Evolutionary conservation across 2,888 invertebrate genomes (phyloP).

Genomic region (Macropis europaea): DNA sequence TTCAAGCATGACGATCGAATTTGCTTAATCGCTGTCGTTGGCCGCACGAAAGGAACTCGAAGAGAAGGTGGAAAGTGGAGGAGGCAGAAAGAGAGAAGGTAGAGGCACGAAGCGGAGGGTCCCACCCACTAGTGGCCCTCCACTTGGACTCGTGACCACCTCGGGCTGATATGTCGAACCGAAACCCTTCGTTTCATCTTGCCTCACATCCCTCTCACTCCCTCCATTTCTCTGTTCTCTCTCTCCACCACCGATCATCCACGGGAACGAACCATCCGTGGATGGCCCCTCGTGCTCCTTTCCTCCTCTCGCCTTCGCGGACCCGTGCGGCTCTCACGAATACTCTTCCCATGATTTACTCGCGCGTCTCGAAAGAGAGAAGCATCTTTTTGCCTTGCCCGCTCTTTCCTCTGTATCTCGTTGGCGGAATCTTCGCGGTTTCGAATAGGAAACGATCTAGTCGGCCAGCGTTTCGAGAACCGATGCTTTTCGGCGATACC

Average conservation of each 20-base stretch:
- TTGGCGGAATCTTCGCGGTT: constrained; percentile 46
- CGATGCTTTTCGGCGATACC: constrained; percentile 26
- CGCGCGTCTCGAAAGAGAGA: constrained; percentile 64
- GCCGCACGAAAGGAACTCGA: constrained; percentile 26
- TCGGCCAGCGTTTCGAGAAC: constrained; percentile 2
- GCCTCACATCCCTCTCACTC: constrained; percentile 62
- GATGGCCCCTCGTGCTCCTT: constrained; percentile 21
- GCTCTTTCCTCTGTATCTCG: constrained; percentile 39
- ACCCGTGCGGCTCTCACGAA: constrained; percentile 73
- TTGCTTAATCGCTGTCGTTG: constrained; percentile 48
- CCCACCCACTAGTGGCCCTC: constrained; percentile 77
- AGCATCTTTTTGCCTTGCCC: constrained; percentile 37
- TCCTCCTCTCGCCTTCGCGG: constrained; percentile 44
- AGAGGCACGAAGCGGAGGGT: constrained; percentile 73
- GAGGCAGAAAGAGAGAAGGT: constrained; percentile 6
- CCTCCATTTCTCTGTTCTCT: background rate
- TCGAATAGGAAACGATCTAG: constrained; percentile 38
- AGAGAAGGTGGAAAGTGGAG: constrained; percentile 10
- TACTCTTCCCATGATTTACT: constrained; percentile 78
- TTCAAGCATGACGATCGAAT: constrained; percentile 39
- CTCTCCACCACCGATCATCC: constrained; percentile 54
- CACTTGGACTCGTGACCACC: constrained; percentile 78
- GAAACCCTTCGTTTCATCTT: constrained; percentile 72
- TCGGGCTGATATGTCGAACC: constrained; percentile 79
- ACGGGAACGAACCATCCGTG: constrained; percentile 54